phyloP scores from a whole-genome alignment of 2,888 invertebrate genomes.

The Apocheima hispidaria region DNA sequence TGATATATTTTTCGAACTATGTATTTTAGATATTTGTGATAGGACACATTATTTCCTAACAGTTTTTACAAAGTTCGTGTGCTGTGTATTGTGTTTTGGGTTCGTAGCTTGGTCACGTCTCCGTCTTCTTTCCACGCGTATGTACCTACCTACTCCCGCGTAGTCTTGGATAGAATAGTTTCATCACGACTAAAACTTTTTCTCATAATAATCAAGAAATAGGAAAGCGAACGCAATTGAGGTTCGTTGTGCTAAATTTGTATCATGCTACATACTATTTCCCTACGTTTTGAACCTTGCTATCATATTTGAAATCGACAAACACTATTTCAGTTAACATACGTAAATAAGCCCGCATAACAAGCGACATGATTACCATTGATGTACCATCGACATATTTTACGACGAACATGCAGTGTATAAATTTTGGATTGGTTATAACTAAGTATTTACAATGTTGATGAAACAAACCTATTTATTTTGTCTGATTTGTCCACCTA shows the following conservation, averaged over 20 bases:
- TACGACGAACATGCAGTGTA: too few relatives aligned
- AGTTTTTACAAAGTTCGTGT: neutral
- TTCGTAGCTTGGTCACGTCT: constrained; percentile 14
- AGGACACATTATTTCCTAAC: neutral
- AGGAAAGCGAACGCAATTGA: neutral
- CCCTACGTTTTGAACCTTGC: neutral
- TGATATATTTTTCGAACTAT: neutral
- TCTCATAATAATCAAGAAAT: neutral
- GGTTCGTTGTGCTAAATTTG: neutral
- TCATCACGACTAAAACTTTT: neutral
- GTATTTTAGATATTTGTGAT: neutral
- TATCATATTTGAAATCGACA: neutral
- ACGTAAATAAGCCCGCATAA: neutral
- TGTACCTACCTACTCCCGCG: neutral
- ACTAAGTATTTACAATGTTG: neutral
- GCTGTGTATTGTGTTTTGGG: neutral
- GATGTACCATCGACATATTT: too few relatives aligned
- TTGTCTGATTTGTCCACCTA: too few relatives aligned
- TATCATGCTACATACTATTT: neutral
- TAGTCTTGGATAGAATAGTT: constrained; percentile 4
- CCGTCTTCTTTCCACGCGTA: neutral
- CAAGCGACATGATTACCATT: neutral
- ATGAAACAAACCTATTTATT: neutral
- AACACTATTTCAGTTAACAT: neutral
- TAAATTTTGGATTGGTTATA: neutral